A percentile compares a stretch with the other conserved stretches of the same genome.
Evolutionary conservation across 2,113 vertebrate genomes (phyloP).

Genomic region (Eulemur macaco): DNA sequence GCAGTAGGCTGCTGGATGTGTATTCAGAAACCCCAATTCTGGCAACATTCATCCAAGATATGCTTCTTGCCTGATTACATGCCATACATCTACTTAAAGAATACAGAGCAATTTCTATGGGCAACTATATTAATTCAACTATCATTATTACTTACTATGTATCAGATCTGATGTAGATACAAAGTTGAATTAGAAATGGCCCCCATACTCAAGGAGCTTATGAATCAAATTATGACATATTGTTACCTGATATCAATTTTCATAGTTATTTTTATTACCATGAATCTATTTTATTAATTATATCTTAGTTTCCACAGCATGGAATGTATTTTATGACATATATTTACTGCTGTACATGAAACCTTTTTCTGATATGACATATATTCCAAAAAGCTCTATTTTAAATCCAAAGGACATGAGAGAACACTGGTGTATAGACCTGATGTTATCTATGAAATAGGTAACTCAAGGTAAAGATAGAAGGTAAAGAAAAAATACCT

Average conservation of each 20-base stretch:
- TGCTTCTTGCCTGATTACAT: background rate
- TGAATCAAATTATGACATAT: conserved; percentile 17
- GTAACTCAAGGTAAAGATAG: no score
- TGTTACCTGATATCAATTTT: conserved; percentile 27
- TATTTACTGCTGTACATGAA: background rate
- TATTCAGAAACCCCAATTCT: background rate
- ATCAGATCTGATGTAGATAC: background rate
- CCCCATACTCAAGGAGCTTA: background rate
- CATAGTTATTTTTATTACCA: background rate
- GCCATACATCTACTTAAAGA: background rate
- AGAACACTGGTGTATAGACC: background rate
- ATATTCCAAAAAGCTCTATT: background rate
- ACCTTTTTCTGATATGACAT: background rate
- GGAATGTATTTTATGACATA: background rate
- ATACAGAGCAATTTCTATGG: background rate
- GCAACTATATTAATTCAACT: background rate
- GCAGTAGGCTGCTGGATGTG: background rate
- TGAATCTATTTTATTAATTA: conserved; percentile 4
- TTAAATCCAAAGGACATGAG: background rate
- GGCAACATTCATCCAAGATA: background rate
- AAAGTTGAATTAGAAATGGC: conserved; percentile 39
- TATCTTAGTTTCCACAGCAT: background rate
- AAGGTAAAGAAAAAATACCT: background rate
- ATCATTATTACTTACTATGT: background rate
- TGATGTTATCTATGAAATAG: background rate